These are phyloP conservation scores for Cotesia chilonis DNA, from an alignment of 1,140 invertebrate species.

Conservation along the genomic window DNA sequence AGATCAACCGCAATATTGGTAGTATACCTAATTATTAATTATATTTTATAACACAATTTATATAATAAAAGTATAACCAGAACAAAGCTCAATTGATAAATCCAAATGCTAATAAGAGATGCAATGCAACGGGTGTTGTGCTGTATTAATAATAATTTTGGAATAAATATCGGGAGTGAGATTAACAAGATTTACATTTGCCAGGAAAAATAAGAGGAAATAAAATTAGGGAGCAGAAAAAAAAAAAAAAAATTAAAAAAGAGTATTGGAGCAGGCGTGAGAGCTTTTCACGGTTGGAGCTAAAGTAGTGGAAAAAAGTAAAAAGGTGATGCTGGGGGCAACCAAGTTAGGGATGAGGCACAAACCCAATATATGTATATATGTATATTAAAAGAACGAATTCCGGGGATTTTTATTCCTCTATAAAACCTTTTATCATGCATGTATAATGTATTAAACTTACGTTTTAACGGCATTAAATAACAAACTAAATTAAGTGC, in stretches of 20 bases:
- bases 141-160: not conserved
- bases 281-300: slow-evolving; percentile 27
- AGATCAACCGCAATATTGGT: slow-evolving; percentile 66
- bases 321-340: slow-evolving; percentile 11
- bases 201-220: slow-evolving; percentile 2
- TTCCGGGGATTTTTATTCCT: slow-evolving; percentile 18
- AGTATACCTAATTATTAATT: slow-evolving; percentile 30
- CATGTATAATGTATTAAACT: slow-evolving; percentile 7
- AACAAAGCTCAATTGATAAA: too few relatives aligned
- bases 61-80: too few relatives aligned
- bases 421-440: slow-evolving; percentile 17
- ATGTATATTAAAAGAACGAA: not conserved
- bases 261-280: slow-evolving; percentile 14
- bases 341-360: slow-evolving; percentile 6
- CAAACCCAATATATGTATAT: not conserved
- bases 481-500: not conserved
- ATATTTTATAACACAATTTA: too few relatives aligned
- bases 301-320: slow-evolving; percentile 7
- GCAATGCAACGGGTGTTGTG: too few relatives aligned
- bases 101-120: slow-evolving; percentile 40
- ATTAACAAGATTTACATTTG: slow-evolving; percentile 5
- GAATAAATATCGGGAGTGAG: not conserved
- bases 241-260: not conserved
- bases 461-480: slow-evolving; percentile 1
- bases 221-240: too few relatives aligned